phyloP scores from a whole-genome alignment of 2,797 vertebrate genomes.

The Dryobates pubescens region DNA sequence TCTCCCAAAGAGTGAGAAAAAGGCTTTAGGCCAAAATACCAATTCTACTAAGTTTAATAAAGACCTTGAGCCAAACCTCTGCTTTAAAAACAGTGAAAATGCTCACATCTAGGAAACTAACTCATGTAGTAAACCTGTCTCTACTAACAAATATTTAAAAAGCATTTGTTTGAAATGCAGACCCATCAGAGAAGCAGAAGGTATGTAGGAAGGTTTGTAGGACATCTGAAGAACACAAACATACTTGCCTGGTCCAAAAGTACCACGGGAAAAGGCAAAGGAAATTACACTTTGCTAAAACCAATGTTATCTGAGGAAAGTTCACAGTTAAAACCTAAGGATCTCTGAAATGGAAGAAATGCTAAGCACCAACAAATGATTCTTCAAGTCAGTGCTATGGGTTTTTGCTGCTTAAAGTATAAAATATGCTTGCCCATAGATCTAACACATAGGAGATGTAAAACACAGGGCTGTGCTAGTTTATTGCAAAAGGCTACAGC shows the following conservation, averaged over 20 bases:
- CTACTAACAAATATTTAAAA: neutral
- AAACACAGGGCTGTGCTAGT: neutral
- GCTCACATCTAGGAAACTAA: constrained; percentile 1
- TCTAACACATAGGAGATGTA: neutral
- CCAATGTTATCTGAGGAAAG: neutral
- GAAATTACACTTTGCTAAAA: neutral
- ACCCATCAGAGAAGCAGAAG: neutral
- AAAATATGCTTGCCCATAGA: neutral
- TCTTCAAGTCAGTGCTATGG: neutral
- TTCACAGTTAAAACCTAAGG: neutral
- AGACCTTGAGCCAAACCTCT: constrained; percentile 7
- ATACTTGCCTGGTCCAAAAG: neutral
- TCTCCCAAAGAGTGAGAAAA: constrained; percentile 26
- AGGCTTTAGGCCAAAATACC: constrained; percentile 51
- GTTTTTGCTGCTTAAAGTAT: neutral
- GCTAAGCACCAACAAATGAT: neutral
- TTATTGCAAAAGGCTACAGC: neutral
- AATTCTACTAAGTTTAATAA: constrained; percentile 53
- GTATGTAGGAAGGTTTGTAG: neutral
- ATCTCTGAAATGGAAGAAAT: neutral
- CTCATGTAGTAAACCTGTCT: neutral
- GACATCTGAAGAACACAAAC: neutral
- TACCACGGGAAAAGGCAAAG: neutral
- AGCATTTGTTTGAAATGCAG: neutral
- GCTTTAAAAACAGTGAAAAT: neutral